Evolutionary conservation across 1,140 invertebrate species (phyloP), one percentile per base, ranked within the genome.

Genomic region (Cephus cinctus): DNA sequence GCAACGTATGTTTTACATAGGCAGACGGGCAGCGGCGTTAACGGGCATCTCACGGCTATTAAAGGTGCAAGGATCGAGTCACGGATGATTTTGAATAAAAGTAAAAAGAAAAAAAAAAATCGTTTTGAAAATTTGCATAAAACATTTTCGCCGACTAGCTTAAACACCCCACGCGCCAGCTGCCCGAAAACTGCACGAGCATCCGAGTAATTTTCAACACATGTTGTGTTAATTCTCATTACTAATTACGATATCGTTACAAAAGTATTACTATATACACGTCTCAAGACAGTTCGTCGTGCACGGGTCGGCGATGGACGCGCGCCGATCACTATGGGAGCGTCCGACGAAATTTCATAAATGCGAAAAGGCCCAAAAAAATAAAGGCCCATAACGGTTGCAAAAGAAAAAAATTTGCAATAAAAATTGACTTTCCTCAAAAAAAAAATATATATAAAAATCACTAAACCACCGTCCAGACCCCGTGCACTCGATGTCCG

Each of bases 201-300:
- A n/a, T n/a, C n/a, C n/a, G n/a, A n/a, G n/a, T n/a, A n/a, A n/a
- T n/a, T n/a, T n/a, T n/a, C n/a, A n/a, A n/a, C n/a, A n/a, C n/a
- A n/a, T n/a, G n/a, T n/a, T n/a, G n/a, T n/a, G n/a, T n/a, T n/a
- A n/a, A n/a, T n/a, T n/a, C n/a, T n/a, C n/a, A n/a, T n/a, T n/a
- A n/a, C n/a, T 49, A 35, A 60, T 54, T 57, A 63, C 48, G 57
- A 19, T 57, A 57, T 57, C 43, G 42, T 63, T 63, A 63, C 58
- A 63, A 66, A 66, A 66, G 46, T 56, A 56, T 63, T 56, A 46
- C 59, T 63, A 63, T 66, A 34, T 66, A 63, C 61, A 66, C 57
- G 50, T 38, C 53, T 52, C 50, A 57, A 52, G 56, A 58, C 44
- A 61, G 44, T 53, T 3, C 11, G 27, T 15, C 14, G 34, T 36